These are phyloP conservation scores for Tylochromis polylepis DNA, from an alignment of 2,113 vertebrate genomes.

Conservation along the genomic window DNA sequence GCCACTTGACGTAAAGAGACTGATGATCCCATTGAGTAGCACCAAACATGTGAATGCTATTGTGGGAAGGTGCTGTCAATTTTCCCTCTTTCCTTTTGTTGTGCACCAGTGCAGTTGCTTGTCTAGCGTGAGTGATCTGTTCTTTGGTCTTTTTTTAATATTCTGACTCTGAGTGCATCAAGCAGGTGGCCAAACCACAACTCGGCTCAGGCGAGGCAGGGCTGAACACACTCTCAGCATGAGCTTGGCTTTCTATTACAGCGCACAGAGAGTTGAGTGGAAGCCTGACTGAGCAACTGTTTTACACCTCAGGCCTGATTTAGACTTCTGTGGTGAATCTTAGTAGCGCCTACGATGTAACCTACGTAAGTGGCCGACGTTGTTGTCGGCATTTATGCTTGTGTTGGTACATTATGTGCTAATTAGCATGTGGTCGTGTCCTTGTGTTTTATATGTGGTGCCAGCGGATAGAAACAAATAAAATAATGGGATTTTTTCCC, in stretches of 20 bases:
- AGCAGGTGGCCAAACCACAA: constrained; percentile 43
- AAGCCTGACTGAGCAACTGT: background rate
- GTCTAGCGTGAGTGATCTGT: background rate
- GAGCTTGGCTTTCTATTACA: background rate
- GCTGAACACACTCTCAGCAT: constrained; percentile 8
- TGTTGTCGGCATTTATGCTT: background rate
- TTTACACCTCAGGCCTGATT: background rate
- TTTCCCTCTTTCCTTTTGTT: background rate
- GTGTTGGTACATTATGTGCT: background rate
- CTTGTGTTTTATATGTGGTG: background rate
- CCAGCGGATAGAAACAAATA: background rate
- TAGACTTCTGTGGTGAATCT: background rate
- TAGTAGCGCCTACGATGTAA: background rate
- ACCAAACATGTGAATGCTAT: background rate
- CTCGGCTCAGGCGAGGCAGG: background rate
- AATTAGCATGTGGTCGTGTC: background rate
- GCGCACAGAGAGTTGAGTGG: background rate
- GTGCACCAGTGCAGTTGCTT: background rate
- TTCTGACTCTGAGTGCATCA: constrained; percentile 2
- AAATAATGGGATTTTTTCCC: background rate
- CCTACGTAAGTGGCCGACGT: background rate
- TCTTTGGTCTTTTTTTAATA: constrained; percentile 28
- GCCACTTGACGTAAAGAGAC: background rate
- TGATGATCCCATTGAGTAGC: background rate
- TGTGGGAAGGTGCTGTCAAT: background rate